Conservation (phyloP, 2,797 vertebrate genomes). For the Lepus townsendii region DNA sequence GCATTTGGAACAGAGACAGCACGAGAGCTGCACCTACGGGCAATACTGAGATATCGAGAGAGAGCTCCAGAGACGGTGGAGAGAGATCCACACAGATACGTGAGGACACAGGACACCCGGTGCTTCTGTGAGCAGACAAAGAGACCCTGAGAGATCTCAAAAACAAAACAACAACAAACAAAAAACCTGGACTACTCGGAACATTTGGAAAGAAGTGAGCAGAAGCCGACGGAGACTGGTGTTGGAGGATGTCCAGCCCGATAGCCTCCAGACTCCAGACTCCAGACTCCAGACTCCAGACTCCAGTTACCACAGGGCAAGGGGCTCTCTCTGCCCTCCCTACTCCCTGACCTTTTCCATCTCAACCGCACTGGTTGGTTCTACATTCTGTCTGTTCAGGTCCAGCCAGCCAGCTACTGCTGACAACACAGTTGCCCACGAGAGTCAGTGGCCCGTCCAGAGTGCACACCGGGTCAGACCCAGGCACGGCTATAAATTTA, state of each 20-base stretch:
- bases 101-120: too few species aligned
- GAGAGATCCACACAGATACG: not conserved
- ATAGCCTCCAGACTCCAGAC: not conserved
- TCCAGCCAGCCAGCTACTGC: not conserved
- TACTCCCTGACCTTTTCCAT: not conserved
- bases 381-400: not conserved
- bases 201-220: not conserved
- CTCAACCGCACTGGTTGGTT: not conserved
- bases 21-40: not conserved
- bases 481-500: conserved; percentile 1
- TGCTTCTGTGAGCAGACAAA: not conserved
- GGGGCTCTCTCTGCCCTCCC: not conserved
- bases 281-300: not conserved
- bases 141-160: not conserved
- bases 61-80: not conserved
- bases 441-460: not conserved
- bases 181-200: not conserved
- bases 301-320: too few species aligned
- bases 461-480: not conserved
- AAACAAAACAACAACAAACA: not conserved
- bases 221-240: not conserved
- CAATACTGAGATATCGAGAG: not conserved
- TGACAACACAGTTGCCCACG: not conserved
- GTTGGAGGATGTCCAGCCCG: not conserved
- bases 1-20: not conserved